phyloP scores from a whole-genome alignment of 1,140 invertebrate species.

The Brachionus angularis region DNA sequence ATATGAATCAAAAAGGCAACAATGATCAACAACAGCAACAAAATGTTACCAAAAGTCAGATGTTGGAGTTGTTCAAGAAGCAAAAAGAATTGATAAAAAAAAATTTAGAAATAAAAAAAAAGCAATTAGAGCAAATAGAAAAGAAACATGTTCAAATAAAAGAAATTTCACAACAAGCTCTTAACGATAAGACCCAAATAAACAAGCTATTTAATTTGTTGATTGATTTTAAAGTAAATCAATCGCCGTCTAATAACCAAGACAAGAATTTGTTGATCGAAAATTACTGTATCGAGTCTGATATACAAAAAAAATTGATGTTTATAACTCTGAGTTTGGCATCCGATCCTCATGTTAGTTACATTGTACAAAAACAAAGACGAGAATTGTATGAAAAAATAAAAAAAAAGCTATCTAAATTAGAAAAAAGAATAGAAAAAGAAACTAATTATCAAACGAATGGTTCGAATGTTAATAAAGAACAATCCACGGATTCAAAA shows the following conservation, averaged over 20 bases:
- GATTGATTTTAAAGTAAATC: not conserved
- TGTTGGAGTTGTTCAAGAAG: conserved; percentile 18
- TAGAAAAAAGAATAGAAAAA: conserved; percentile 16
- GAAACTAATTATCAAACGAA: not conserved
- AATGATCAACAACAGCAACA: too few relatives aligned
- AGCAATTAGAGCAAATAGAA: too few relatives aligned
- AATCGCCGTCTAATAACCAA: not conserved
- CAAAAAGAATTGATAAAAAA: conserved; percentile 15
- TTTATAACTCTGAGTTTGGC: conserved; percentile 10
- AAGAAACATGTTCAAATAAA: too few relatives aligned
- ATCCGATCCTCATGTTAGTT: conserved; percentile 19
- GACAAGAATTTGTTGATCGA: conserved; percentile 28
- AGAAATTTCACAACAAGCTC: not conserved
- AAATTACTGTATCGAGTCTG: conserved; percentile 18
- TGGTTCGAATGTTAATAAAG: not conserved
- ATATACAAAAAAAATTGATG: conserved; percentile 43
- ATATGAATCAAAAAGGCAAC: not conserved
- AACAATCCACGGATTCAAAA: too few relatives aligned
- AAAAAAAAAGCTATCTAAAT: conserved; percentile 28
- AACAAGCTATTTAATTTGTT: not conserved
- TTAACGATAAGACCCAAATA: conserved; percentile 17
- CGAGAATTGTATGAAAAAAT: conserved; percentile 25
- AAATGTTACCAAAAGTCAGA: not conserved
- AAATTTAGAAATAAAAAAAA: conserved; percentile 4
- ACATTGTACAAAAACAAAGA: conserved; percentile 32